Base-by-base conservation (phyloP, 1,140 invertebrate genomes). In the Maniola jurtina region DNA sequence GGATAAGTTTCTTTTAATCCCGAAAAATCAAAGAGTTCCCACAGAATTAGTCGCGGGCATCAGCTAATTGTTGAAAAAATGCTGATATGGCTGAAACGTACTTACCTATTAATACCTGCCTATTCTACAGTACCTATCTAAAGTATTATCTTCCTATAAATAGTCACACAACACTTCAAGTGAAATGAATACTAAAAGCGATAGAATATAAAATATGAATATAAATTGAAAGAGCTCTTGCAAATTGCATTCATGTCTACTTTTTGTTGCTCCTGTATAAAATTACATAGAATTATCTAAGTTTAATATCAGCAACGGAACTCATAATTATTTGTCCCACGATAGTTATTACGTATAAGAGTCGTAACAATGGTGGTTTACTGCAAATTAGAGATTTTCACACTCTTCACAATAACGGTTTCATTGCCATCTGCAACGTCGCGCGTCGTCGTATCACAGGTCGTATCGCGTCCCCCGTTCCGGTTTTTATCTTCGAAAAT, bases 321-420 rank as follows among this genome's bases (percentile, higher is more conserved):
- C 50, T 40, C 40, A 45, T 55, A 66, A 61, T 66, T 61, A 61
- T 25, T 59, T 61, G 58, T 70, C 61, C 2, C 61, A 70, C 63
- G 50, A 45, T 50, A 47, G 55, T 66, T 68, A 72, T 78, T 75
- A 76, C 64, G 64, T 75, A 80, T 76, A 63, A 63, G 57, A 74
- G 68, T 71, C 58, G 61, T 65, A 80, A 80, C 76, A 80, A 84
- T 75, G 70, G 66, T 73, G 70, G 64, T 70, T 77, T 71, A 79
- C 79, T 74, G 79, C 80, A 83, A 83, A 80, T 77, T 79, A 79
- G 77, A 75, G 71, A 80, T 80, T 80, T 11, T 35, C 75, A 80
- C 80, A 83, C 80, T 83, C 76, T 78, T 78, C 79, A 11, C 55
- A 71, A 42, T 81, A 80, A 80, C 77, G 80, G 77, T 62, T 67